Evolutionary conservation across 2,113 vertebrate species (phyloP).

Genomic region (Cynocephalus volans): DNA sequence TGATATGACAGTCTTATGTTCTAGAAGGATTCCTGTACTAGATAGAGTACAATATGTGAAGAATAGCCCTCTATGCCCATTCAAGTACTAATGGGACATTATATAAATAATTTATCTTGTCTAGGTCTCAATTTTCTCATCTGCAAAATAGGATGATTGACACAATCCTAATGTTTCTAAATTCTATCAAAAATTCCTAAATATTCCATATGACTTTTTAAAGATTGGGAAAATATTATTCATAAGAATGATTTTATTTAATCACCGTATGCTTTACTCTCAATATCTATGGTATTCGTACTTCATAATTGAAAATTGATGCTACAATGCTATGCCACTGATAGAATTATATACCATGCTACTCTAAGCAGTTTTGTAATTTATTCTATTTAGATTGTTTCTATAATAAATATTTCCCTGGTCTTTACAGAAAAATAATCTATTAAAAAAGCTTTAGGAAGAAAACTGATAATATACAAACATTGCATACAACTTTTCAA

Average conservation of each 20-base stretch:
- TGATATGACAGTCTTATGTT: not conserved
- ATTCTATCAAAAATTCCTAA: not conserved
- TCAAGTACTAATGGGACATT: not conserved
- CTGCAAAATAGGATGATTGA: not conserved
- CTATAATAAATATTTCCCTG: constrained; percentile 30
- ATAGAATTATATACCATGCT: not conserved
- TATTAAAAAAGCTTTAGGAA: not conserved
- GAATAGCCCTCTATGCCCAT: not conserved
- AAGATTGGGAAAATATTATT: not conserved
- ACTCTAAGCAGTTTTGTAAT: constrained; percentile 5
- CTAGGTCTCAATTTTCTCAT: not conserved
- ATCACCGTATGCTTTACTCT: not conserved
- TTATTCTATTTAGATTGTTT: not conserved
- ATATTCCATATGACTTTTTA: not conserved
- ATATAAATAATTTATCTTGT: not conserved
- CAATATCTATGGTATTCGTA: constrained; percentile 14
- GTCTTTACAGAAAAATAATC: constrained; percentile 48
- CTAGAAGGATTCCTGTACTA: not conserved
- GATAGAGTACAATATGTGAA: not conserved
- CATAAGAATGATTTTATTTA: constrained; percentile 17
- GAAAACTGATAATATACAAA: not conserved
- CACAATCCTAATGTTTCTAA: not conserved
- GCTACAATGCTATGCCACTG: not conserved
- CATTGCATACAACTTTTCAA: not conserved
- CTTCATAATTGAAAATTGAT: constrained; percentile 50